Evolutionary conservation across 2,113 vertebrate genomes (phyloP).

Genomic region (Leuciscus idus): DNA sequence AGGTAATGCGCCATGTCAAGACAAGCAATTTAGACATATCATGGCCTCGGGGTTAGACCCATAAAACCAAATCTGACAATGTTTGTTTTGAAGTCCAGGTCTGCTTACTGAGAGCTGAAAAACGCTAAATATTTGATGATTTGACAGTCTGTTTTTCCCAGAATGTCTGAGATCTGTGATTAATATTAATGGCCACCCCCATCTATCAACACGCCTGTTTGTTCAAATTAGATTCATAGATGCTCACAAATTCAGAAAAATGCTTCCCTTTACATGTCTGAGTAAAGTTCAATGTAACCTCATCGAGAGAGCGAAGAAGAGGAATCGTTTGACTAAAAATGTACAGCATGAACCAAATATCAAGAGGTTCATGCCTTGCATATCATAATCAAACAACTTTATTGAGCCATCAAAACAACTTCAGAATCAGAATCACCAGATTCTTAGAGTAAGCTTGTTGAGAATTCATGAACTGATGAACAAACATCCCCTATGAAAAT

Average conservation of each 20-base stretch:
- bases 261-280: not conserved
- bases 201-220: conserved; percentile 14
- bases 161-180: not conserved
- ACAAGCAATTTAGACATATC: conserved; percentile 23
- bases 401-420: not conserved
- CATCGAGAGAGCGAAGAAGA: not conserved
- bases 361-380: no score
- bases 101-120: conserved; percentile 21
- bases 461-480: not conserved
- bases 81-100: conserved; percentile 37
- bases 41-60: not conserved
- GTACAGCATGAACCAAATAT: not conserved
- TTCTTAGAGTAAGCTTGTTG: not conserved
- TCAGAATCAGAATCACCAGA: not conserved
- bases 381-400: not conserved
- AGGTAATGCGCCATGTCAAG: not conserved
- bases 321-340: not conserved
- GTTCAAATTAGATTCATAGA: not conserved
- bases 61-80: conserved; percentile 25
- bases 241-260: conserved; percentile 2
- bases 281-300: not conserved
- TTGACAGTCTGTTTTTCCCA: conserved; percentile 9
- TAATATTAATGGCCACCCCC: not conserved
- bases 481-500: not conserved
- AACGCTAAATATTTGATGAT: conserved; percentile 15